Conservation (phyloP, 2,888 invertebrate species). For the Caradrina clavipalpis region DNA sequence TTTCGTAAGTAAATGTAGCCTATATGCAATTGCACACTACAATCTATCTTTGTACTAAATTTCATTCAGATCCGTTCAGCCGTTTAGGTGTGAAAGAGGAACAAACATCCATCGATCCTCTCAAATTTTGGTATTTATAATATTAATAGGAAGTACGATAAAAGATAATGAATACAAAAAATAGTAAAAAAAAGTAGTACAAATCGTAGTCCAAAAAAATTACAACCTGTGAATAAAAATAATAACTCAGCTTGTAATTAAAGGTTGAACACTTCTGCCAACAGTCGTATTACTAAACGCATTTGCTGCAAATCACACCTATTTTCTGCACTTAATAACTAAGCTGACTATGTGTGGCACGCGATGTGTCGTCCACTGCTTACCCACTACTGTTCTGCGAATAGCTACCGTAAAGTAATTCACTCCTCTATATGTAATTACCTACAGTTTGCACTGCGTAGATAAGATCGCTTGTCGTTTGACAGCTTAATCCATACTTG, state of each 20-base stretch:
- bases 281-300: neutral
- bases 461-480: conserved; percentile 37
- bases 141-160: too few species aligned
- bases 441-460: conserved; percentile 22
- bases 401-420: conserved; percentile 31
- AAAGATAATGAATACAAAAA: too few species aligned
- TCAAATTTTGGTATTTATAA: too few species aligned
- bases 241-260: neutral
- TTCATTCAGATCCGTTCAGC: too few species aligned
- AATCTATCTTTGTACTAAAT: too few species aligned
- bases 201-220: too few species aligned
- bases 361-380: conserved; percentile 28
- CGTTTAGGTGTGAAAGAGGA: too few species aligned
- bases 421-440: conserved; percentile 35
- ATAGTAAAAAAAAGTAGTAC: too few species aligned
- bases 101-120: too few species aligned
- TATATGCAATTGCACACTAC: too few species aligned
- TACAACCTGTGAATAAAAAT: too few species aligned
- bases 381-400: conserved; percentile 14
- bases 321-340: conserved; percentile 20
- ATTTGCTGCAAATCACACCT: conserved; percentile 35
- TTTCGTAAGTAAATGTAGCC: too few species aligned
- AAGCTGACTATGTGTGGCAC: conserved; percentile 23
- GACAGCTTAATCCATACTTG: conserved; percentile 37
- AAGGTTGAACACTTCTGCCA: neutral